phyloP scores from a whole-genome alignment of 2,113 vertebrate species.

The Synodontis membranacea region DNA sequence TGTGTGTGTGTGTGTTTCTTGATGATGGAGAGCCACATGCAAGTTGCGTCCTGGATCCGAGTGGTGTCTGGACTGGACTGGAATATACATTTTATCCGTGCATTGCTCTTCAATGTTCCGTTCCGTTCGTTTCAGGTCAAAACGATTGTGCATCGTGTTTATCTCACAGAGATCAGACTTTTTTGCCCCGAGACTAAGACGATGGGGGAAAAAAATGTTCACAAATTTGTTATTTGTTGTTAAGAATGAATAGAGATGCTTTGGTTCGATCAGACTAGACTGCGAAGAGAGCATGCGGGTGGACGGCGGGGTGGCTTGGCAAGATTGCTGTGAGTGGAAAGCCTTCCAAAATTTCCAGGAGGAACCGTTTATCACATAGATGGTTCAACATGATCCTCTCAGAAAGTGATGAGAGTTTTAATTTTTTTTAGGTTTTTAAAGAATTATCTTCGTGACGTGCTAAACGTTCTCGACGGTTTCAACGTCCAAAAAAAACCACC shows the following conservation, averaged over 20 bases:
- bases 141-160: not conserved
- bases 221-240: not conserved
- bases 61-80: conserved; percentile 31
- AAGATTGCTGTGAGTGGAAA: conserved; percentile 36
- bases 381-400: conserved; percentile 27
- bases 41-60: conserved; percentile 55
- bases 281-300: not conserved
- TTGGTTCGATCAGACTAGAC: not conserved
- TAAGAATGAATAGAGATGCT: not conserved
- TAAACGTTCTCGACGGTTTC: too few species aligned
- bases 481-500: too few species aligned
- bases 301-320: conserved; percentile 43
- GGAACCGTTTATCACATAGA: conserved; percentile 40
- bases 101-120: conserved; percentile 31
- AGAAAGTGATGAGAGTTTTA: not conserved
- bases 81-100: not conserved
- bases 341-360: conserved; percentile 43
- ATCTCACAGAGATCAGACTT: not conserved
- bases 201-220: not conserved
- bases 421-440: not conserved
- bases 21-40: conserved; percentile 29
- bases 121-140: not conserved
- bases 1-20: conserved; percentile 7
- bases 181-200: not conserved
- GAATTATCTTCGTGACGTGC: too few species aligned